A percentile compares a stretch with the other conserved stretches of the same genome.
phyloP scores from a whole-genome alignment of 2,888 invertebrate genomes.

The Polydrusus cervinus region DNA sequence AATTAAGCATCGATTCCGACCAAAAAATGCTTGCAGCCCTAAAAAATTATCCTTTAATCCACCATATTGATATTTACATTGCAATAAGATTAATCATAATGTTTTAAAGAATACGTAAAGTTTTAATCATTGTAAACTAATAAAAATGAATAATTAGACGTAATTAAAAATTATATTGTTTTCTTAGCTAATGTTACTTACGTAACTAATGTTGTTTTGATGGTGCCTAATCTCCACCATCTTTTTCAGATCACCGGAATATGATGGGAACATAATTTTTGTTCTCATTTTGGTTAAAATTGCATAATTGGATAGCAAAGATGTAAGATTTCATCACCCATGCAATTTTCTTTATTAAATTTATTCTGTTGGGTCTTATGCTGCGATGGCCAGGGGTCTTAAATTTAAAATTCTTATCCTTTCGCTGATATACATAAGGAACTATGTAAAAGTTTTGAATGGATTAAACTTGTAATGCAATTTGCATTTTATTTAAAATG shows the following conservation, averaged over 20 bases:
- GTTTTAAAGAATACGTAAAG: too few species aligned
- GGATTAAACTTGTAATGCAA: too few species aligned
- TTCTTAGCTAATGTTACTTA: not conserved
- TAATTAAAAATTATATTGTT: not conserved
- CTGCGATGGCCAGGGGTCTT: not conserved
- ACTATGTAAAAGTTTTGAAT: too few species aligned
- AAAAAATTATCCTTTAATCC: too few species aligned
- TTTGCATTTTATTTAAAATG: too few species aligned
- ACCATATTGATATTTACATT: too few species aligned
- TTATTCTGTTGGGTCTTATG: not conserved
- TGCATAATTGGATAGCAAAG: not conserved
- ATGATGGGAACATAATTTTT: constrained; percentile 1
- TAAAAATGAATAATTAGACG: not conserved
- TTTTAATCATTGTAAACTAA: too few species aligned
- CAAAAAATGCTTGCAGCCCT: too few species aligned
- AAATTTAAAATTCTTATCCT: not conserved
- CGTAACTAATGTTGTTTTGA: constrained; percentile 5
- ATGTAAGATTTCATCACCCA: not conserved
- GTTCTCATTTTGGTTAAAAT: not conserved
- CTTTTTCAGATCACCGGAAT: not conserved
- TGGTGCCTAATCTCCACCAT: not conserved
- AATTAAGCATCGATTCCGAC: too few species aligned
- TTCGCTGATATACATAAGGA: not conserved
- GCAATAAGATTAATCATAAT: too few species aligned
- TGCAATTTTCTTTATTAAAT: constrained; percentile 5